phyloP scores from a whole-genome alignment of 64 coral and sea anemone species.

The Catalaphyllia jardinei region DNA sequence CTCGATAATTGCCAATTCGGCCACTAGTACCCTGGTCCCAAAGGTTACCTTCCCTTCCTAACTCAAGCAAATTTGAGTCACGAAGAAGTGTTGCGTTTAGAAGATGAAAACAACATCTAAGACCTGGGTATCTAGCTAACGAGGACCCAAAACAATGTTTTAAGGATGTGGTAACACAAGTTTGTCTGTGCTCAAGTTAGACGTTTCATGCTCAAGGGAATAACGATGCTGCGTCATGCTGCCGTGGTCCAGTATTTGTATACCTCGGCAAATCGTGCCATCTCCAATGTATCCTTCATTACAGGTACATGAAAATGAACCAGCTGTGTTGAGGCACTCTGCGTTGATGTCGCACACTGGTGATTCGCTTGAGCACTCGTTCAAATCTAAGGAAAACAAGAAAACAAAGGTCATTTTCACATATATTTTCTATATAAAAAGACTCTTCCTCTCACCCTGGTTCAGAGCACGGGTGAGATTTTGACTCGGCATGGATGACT shows the following conservation, averaged over 20 bases:
- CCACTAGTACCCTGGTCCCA: too few relatives aligned
- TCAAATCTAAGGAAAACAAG: slow-evolving; percentile 1
- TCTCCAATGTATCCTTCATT: slow-evolving; percentile 21
- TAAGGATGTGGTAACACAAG: not conserved
- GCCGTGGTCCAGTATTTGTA: slow-evolving; percentile 9
- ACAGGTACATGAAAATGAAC: slow-evolving; percentile 9
- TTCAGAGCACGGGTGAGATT: too few relatives aligned
- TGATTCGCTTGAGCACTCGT: slow-evolving; percentile 1
- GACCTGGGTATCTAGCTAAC: not conserved
- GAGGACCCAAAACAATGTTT: not conserved
- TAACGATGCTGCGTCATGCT: not conserved
- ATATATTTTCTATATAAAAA: too few relatives aligned
- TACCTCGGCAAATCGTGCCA: slow-evolving; percentile 25
- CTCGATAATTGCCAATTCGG: too few relatives aligned
- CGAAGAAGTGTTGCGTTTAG: too few relatives aligned
- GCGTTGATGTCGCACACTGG: not conserved
- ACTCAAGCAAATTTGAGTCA: too few relatives aligned
- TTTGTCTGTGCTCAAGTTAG: not conserved
- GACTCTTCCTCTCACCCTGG: too few relatives aligned
- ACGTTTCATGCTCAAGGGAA: not conserved
- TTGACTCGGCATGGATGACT: too few relatives aligned
- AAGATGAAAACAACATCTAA: too few relatives aligned
- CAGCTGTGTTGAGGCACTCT: not conserved
- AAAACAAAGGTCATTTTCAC: not conserved
- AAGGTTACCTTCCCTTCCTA: too few relatives aligned